Base-by-base conservation (phyloP, 2,888 invertebrate species). In the Campoplex capitator region DNA sequence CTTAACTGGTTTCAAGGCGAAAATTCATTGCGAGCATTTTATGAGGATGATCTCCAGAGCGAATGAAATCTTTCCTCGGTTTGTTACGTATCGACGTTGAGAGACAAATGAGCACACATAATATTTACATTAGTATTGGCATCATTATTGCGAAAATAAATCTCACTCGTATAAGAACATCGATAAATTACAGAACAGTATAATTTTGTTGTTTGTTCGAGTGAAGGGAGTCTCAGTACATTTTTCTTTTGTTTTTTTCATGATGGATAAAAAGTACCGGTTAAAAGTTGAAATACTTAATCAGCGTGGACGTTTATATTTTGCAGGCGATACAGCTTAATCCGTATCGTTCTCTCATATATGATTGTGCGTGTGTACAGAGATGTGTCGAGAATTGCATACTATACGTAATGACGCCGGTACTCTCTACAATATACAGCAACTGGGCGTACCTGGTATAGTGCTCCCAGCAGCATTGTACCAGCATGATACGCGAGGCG, bases 401-500 rank as follows among this genome's bases (percentile, higher is more conserved):
- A 65, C 56, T 68, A 67, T 67, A 71, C 62, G 78, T 83, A 83
- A 73, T 77, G 54, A 77, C 28, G 42, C 54, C 8, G 54, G 71
- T 70, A 70, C 56, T 62, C 56, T 62, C 71, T 51, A 73, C 18
- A 28, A 76, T 67, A 51, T 58, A 42, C 32, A 28, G 81, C 65
- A 79, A 74, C 42, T 56, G 77, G 78, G 82, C 48, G 70, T 76
- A 79, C 76, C 54, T 67, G 62, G 38, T 51, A 51, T 48, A 76
- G 83, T 23, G 23, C 74, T 79, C 71, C 54, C 77, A 77, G 62
- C 73, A 80, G 79, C 80, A 78, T 83, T 82, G 86, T 87, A 80
- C 58, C 45, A 56, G 32, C 71, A 81, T 78, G 80, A 85, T 85
- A 83, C 76, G 85, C 78, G 76, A 85, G 70, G 67, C 83, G 71